These are phyloP conservation scores for Melanaphis sacchari DNA, from an alignment of 1,140 invertebrate species.

Conservation along the genomic window DNA sequence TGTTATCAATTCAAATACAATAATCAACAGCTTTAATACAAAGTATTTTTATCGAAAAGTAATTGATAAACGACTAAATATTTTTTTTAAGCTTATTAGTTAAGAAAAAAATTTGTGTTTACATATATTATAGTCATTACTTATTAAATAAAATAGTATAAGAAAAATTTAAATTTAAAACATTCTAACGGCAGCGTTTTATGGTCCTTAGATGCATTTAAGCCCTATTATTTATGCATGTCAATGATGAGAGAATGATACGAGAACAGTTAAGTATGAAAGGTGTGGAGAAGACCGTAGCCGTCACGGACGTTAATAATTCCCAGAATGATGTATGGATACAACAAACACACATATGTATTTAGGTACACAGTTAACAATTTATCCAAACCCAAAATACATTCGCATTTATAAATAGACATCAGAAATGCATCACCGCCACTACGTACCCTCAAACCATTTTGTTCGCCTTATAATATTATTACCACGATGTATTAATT, in stretches of 20 bases:
- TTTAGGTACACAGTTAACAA: not conserved
- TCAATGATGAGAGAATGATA: not conserved
- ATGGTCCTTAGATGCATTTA: not conserved
- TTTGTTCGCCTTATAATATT: not conserved
- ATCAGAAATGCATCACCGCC: not conserved
- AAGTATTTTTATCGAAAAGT: too few relatives aligned
- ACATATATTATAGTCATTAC: not conserved
- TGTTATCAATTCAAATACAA: not conserved
- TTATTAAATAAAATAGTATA: not conserved
- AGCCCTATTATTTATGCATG: not conserved
- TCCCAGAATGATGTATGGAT: conserved; percentile 7
- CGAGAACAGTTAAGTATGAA: not conserved
- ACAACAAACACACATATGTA: not conserved
- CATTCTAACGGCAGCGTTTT: not conserved
- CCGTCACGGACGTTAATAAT: conserved; percentile 40
- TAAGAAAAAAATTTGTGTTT: not conserved
- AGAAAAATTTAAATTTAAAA: not conserved
- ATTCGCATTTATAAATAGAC: conserved; percentile 27
- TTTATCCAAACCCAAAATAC: not conserved
- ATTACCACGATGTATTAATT: not conserved
- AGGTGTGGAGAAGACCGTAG: conserved; percentile 6
- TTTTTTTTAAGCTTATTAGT: not conserved
- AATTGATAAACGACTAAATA: too few relatives aligned
- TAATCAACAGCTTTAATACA: not conserved
- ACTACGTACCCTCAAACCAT: not conserved